Percentiles rank a stretch among this genome's conserved stretches.
Conservation (phyloP, 2,888 invertebrate species). For the Tricholauxania praeusta region DNA sequence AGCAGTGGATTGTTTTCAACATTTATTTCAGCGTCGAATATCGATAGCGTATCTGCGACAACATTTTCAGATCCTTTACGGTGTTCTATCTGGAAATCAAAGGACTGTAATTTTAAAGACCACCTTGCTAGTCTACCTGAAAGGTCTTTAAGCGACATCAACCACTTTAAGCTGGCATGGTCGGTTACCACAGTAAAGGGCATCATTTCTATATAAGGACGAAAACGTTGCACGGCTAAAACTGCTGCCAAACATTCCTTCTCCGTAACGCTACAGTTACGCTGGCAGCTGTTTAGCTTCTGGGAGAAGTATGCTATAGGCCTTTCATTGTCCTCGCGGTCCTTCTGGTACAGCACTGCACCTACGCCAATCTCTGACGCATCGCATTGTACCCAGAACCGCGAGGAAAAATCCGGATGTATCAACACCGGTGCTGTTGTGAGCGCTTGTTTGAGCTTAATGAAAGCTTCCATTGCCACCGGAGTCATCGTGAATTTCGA, state of each 20-base stretch:
- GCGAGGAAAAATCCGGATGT: constrained; percentile 1
- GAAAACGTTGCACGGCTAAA: not conserved
- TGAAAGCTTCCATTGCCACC: constrained; percentile 24
- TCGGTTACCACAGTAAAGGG: not conserved
- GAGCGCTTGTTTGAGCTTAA: constrained; percentile 10
- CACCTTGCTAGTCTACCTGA: not conserved
- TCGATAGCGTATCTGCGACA: not conserved
- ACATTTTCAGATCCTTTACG: not conserved
- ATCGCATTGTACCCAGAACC: no score
- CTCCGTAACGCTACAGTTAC: not conserved
- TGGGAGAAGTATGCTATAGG: no score
- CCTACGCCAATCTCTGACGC: no score
- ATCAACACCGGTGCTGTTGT: constrained; percentile 17
- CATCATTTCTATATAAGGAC: not conserved
- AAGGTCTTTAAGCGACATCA: not conserved
- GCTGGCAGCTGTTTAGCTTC: no score
- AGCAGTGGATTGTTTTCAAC: no score
- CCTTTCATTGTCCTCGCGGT: no score
- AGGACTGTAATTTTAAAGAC: not conserved
- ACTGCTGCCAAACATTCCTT: not conserved
- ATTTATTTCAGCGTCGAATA: not conserved
- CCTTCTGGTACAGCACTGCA: no score
- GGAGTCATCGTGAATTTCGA: constrained; percentile 8
- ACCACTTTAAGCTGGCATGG: not conserved
- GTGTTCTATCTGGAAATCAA: no score